Conservation (phyloP, 1,140 invertebrate species). For the Tenebrio molitor region DNA sequence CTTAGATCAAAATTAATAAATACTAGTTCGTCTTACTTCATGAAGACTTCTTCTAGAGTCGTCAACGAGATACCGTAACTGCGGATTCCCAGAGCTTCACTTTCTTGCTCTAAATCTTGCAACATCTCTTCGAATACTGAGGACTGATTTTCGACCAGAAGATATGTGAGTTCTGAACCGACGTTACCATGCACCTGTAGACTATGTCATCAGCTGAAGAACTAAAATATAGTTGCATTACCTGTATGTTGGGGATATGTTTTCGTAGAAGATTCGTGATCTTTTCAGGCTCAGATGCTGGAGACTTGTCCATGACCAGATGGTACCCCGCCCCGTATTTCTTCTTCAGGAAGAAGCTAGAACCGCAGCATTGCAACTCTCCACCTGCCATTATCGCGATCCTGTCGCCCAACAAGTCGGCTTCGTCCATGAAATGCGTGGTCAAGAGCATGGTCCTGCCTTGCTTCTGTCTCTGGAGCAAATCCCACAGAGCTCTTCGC, state of each 20-base stretch:
- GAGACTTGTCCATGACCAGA: conserved; percentile 69
- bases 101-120: conserved; percentile 76
- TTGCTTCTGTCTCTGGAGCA: conserved; percentile 74
- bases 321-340: conserved; percentile 82
- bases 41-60: conserved; percentile 91
- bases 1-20: conserved; percentile 29
- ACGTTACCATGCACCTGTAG: conserved; percentile 53
- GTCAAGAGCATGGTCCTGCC: conserved; percentile 83
- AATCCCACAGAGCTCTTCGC: conserved; percentile 89
- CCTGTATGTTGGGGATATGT: conserved; percentile 55
- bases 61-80: conserved; percentile 80
- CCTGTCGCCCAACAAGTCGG: conserved; percentile 92
- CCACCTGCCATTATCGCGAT: conserved; percentile 92
- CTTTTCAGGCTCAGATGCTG: conserved; percentile 68
- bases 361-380: conserved; percentile 83
- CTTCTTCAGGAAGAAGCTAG: conserved; percentile 90
- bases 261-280: conserved; percentile 48
- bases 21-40: conserved; percentile 75
- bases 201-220: not conserved
- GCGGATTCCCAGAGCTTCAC: conserved; percentile 75
- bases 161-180: conserved; percentile 56
- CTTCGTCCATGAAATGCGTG: conserved; percentile 99
- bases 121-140: conserved; percentile 75
- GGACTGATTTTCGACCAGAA: conserved; percentile 57
- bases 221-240: conserved; percentile 27